These are phyloP conservation scores for Cochlearius cochlearius DNA, from an alignment of 2,113 vertebrate genomes.

Conservation along the genomic window DNA sequence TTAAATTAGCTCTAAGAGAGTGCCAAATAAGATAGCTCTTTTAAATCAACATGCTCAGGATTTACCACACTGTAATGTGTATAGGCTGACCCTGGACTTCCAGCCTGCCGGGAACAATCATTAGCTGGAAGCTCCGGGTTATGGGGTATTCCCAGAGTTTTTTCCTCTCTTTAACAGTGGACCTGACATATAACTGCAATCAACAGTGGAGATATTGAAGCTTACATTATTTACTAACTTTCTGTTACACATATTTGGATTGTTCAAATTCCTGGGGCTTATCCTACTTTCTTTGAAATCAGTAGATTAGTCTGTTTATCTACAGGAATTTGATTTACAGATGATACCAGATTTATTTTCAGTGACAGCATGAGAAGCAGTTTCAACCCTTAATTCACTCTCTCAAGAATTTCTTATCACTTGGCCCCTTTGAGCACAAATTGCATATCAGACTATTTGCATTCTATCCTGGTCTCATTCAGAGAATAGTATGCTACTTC, in stretches of 20 bases:
- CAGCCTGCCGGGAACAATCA: not conserved
- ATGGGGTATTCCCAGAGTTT: not conserved
- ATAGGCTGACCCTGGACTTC: not conserved
- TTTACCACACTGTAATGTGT: not conserved
- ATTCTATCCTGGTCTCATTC: not conserved
- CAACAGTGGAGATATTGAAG: not conserved
- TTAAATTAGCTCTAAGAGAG: not conserved
- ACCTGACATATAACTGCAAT: not conserved
- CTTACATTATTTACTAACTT: not conserved
- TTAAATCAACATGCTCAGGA: not conserved
- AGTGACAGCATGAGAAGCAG: not conserved
- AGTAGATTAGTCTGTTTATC: not conserved
- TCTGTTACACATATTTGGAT: not conserved
- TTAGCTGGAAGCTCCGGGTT: fast-evolving
- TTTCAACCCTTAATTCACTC: not conserved
- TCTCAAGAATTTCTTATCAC: not conserved
- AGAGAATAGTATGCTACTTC: not conserved
- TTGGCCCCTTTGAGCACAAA: not conserved
- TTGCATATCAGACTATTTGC: not conserved
- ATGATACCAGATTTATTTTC: not conserved
- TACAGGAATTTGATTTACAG: not conserved
- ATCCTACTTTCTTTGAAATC: not conserved
- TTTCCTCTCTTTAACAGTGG: not conserved
- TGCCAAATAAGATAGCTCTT: not conserved
- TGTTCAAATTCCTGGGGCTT: not conserved